phyloP scores from a whole-genome alignment of 1,140 invertebrate genomes.

The Cotesia chilonis region DNA sequence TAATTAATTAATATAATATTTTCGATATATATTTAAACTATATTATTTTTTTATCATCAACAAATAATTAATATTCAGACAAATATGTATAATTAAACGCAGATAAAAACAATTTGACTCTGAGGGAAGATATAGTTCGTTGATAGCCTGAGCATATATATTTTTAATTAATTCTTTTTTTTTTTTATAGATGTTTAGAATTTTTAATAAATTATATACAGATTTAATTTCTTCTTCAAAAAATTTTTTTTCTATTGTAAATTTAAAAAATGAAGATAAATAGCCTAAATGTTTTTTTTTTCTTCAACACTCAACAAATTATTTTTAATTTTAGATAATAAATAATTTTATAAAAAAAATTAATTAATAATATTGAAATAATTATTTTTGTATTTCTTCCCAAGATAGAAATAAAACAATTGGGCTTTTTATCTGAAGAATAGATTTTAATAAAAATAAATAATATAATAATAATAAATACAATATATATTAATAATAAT shows the following conservation, averaged over 20 bases:
- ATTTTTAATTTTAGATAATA: too few relatives aligned
- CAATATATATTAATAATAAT: background rate
- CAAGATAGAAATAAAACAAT: background rate
- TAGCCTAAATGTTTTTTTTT: too few relatives aligned
- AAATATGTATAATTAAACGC: background rate
- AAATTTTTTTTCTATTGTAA: too few relatives aligned
- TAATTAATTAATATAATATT: background rate
- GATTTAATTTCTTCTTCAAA: background rate
- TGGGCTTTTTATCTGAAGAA: background rate
- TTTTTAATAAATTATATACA: background rate
- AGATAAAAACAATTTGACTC: slow-evolving; percentile 4
- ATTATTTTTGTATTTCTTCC: background rate
- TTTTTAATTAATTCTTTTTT: background rate
- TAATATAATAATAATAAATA: too few relatives aligned
- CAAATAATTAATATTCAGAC: background rate
- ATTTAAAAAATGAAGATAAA: too few relatives aligned
- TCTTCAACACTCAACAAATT: too few relatives aligned
- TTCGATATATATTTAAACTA: background rate
- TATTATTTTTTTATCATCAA: background rate
- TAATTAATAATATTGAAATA: background rate
- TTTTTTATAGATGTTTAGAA: background rate
- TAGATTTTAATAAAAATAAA: background rate
- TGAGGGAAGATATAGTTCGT: slow-evolving; percentile 11
- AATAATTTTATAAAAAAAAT: background rate
- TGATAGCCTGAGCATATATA: slow-evolving; percentile 8